Base-by-base conservation (phyloP, 2,113 vertebrate genomes). In the Tonatia bakeri region DNA sequence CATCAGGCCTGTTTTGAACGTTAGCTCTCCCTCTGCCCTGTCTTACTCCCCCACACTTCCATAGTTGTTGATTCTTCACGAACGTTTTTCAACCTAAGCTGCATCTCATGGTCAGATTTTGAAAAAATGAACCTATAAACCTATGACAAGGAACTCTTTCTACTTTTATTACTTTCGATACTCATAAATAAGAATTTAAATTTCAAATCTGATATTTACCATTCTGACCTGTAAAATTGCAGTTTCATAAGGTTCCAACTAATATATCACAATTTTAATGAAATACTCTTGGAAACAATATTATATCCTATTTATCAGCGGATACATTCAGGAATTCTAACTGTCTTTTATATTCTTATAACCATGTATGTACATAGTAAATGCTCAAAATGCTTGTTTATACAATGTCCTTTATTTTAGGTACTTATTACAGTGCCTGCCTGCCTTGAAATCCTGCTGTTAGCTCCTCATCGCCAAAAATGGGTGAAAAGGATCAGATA, bases 371-470 rank as follows among this genome's bases (percentile, higher is more conserved):
- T 2, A 26, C 12, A 45, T 67, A 43, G 0, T 43, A 64, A 75
- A 33, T 45, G 31, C 9, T 84, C 7, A 36, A 43, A 54, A 43
- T 70, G 12, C 79, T 86, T 43, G 40, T 64, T 83, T 24, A 80
- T 1, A 3, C 5, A 7, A 28, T 81, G 3, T 83, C 61, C 13
- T 70, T 90, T 40, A 65, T 95, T 93, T 65, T 76, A 97, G 97
- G 95, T 98, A 69, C 96, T 98, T 76, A 72, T 98, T 50, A 98
- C 98, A 0, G 98, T 98, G 36, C 98, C 98, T 96, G 97, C 97
- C 10, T 98, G 98, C 97, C 95, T 98, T 80, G 98, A 98, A 97
- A 98, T 98, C 67, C 91, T 98, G 80, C 95, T 98, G 67, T 92
- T 98, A 40, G 43, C 98, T 90, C 97, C 98, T 56, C 97, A 70